These are phyloP conservation scores for Serripes groenlandicus DNA, from an alignment of 2,888 invertebrate species.

Conservation along the genomic window DNA sequence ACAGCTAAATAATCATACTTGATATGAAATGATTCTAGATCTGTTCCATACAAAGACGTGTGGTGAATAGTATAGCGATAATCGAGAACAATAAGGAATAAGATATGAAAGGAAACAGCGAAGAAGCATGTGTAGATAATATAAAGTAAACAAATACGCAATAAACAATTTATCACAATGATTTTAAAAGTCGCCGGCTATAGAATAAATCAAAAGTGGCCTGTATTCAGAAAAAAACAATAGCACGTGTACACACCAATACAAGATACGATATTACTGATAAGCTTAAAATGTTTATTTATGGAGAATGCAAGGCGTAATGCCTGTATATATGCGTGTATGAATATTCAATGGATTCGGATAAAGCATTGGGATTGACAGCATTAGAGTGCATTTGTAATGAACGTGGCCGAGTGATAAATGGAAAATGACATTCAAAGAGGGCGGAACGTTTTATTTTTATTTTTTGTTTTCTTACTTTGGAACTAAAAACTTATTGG, in stretches of 20 bases:
- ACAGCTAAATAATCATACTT: not conserved
- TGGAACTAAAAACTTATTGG: not conserved
- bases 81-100: too few relatives aligned
- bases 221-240: not conserved
- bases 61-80: too few relatives aligned
- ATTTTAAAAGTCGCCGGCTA: not conserved
- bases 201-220: not conserved
- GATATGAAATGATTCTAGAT: too few relatives aligned
- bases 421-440: constrained; percentile 1
- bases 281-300: not conserved
- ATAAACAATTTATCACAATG: not conserved
- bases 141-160: too few relatives aligned
- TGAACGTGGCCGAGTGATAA: not conserved
- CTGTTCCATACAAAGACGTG: too few relatives aligned
- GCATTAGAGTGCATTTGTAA: constrained; percentile 5
- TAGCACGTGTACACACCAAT: not conserved
- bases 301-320: not conserved
- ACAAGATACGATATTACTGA: not conserved
- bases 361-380: not conserved
- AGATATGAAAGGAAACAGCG: too few relatives aligned
- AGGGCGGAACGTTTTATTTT: not conserved
- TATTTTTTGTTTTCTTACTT: not conserved
- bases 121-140: too few relatives aligned
- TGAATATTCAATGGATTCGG: constrained; percentile 17
- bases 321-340: constrained; percentile 9